Conservation (phyloP, 2,888 invertebrate genomes). For the Oscheius sp. region DNA sequence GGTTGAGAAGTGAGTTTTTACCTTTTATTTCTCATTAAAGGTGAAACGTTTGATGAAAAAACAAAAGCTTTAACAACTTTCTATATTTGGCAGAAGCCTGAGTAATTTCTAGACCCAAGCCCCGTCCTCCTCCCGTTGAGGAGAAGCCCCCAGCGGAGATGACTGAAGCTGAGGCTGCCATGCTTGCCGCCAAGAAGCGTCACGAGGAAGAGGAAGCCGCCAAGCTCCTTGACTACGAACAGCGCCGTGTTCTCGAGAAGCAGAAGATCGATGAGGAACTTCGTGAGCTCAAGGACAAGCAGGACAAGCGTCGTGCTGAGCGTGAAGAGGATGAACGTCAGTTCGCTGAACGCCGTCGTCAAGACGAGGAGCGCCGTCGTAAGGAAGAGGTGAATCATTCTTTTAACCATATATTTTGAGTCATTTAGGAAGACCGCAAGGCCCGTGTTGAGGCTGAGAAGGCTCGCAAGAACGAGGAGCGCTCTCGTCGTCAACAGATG, state of each 20-base stretch:
- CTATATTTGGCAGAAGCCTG: too few relatives aligned
- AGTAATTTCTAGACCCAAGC: conserved; percentile 40
- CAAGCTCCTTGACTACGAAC: conserved; percentile 68
- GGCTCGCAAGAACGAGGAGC: conserved; percentile 70
- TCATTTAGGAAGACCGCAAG: conserved; percentile 60
- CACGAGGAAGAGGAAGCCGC: conserved; percentile 70
- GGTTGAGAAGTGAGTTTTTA: conserved; percentile 38
- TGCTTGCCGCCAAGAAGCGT: conserved; percentile 69
- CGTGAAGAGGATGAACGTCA: conserved; percentile 66
- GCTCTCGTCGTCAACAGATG: conserved; percentile 68
- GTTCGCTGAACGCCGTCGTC: conserved; percentile 60
- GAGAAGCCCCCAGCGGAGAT: conserved; percentile 64
- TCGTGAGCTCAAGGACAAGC: conserved; percentile 94
- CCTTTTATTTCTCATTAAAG: neutral
- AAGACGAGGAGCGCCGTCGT: conserved; percentile 63
- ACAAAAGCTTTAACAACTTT: neutral
- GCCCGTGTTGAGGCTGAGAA: conserved; percentile 62
- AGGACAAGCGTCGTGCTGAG: conserved; percentile 75
- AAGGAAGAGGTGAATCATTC: conserved; percentile 61
- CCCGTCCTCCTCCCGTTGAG: conserved; percentile 55
- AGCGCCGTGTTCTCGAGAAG: conserved; percentile 79
- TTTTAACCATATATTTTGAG: too few relatives aligned
- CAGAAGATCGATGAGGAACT: conserved; percentile 80
- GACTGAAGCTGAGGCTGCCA: conserved; percentile 69
- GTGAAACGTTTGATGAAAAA: too few relatives aligned